Conservation (phyloP, 2,888 invertebrate species). For the Protodeltote pygarga region DNA sequence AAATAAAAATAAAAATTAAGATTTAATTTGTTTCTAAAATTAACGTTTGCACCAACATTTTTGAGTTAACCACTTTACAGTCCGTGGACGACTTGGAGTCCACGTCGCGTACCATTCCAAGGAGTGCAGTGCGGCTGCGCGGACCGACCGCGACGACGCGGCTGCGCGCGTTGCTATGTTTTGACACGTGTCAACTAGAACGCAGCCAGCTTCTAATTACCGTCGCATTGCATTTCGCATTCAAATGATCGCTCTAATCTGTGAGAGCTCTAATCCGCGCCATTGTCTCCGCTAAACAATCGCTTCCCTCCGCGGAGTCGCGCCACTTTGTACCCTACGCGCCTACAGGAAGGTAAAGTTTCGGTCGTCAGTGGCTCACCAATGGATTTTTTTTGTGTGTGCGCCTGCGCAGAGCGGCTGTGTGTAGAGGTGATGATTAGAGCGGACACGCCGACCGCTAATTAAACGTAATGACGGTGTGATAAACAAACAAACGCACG, state of each 20-base stretch:
- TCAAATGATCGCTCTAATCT: slow-evolving; percentile 46
- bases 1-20: too few species aligned
- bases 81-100: too few species aligned
- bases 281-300: slow-evolving; percentile 56
- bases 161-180: neutral
- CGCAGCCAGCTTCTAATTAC: slow-evolving; percentile 40
- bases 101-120: too few species aligned
- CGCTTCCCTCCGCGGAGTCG: slow-evolving; percentile 35
- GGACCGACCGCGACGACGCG: neutral
- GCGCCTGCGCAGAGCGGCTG: slow-evolving; percentile 19
- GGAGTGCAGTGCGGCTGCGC: too few species aligned
- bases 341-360: neutral
- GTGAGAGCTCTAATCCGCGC: slow-evolving; percentile 50
- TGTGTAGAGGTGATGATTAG: slow-evolving; percentile 28
- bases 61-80: too few species aligned
- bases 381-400: slow-evolving; percentile 2
- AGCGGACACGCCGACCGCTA: slow-evolving; percentile 51
- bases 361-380: neutral
- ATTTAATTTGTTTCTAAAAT: too few species aligned
- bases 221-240: slow-evolving; percentile 42
- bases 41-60: too few species aligned
- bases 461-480: slow-evolving; percentile 70
- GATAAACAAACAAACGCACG: slow-evolving; percentile 65
- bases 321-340: slow-evolving; percentile 7
- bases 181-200: slow-evolving; percentile 46